Conservation (phyloP, 2,888 invertebrate species). For the Caenorhabditis panamensis region DNA sequence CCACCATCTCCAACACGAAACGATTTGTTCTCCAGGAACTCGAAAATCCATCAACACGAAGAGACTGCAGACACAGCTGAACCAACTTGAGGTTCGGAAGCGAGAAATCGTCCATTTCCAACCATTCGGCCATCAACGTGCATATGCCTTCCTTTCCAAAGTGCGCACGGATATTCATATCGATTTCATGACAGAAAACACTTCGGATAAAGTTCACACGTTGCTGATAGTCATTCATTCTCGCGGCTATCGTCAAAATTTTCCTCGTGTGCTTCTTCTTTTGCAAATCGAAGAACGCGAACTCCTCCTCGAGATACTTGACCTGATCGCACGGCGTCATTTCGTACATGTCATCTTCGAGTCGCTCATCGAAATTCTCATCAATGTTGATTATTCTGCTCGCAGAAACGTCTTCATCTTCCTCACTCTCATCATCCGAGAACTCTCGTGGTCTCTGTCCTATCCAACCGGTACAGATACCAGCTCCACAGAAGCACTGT, state of each 20-base stretch:
- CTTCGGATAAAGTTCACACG: conserved; percentile 23
- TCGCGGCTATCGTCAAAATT: conserved; percentile 38
- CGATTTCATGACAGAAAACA: conserved; percentile 15
- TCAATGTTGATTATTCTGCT: conserved; percentile 38
- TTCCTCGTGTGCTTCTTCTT: conserved; percentile 43
- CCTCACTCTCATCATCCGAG: conserved; percentile 44
- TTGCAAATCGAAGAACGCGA: conserved; percentile 25
- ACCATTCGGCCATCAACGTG: conserved; percentile 47
- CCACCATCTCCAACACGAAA: conserved; percentile 12
- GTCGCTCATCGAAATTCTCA: conserved; percentile 37
- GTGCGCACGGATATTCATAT: background rate
- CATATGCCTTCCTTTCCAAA: conserved; percentile 55
- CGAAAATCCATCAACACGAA: conserved; percentile 46
- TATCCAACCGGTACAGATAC: conserved; percentile 94
- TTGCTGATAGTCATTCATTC: conserved; percentile 47
- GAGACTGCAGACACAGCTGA: conserved; percentile 38
- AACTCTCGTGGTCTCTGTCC: conserved; percentile 84
- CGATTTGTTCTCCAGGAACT: conserved; percentile 14
- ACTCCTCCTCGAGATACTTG: conserved; percentile 24
- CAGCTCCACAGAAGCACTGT: conserved; percentile 93
- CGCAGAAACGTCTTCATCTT: conserved; percentile 51
- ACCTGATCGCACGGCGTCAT: conserved; percentile 17
- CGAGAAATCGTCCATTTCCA: conserved; percentile 41
- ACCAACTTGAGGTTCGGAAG: conserved; percentile 39
- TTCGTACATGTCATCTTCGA: conserved; percentile 27